Evolutionary conservation across 37 sponge, comb jelly and placozoan species (phyloP).

Genomic region (Mnemiopsis leidyi): DNA sequence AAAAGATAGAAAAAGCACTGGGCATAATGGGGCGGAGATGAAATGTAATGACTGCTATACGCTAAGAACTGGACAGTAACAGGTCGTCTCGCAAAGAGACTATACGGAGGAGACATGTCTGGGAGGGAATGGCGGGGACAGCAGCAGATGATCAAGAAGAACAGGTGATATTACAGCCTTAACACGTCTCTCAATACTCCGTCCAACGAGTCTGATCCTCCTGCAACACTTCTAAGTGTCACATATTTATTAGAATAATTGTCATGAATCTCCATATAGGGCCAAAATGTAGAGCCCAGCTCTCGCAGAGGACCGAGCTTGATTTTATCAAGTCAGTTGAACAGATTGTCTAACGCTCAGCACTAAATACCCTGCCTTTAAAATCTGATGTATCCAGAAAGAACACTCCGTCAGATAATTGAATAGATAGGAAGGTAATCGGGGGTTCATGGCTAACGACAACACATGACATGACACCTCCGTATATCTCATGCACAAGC

Average conservation of each 20-base stretch:
- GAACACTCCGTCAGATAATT: neutral
- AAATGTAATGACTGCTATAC: neutral
- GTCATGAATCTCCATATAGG: neutral
- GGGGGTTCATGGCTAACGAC: neutral
- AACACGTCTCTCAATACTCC: too few species aligned
- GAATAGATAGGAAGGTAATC: neutral
- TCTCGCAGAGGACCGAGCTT: neutral
- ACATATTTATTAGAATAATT: neutral
- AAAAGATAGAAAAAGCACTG: neutral
- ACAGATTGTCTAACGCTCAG: neutral
- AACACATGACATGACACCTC: neutral
- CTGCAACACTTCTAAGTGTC: neutral
- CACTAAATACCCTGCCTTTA: neutral
- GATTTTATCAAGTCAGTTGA: neutral
- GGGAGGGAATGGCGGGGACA: neutral
- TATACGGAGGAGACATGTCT: neutral
- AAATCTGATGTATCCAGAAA: too few species aligned
- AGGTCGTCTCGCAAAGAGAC: neutral
- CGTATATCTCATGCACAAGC: neutral
- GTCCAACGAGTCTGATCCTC: neutral
- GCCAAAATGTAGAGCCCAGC: neutral
- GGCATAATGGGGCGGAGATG: neutral
- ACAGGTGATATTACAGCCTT: neutral
- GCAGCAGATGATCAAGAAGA: neutral
- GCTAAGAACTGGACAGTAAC: neutral